Base-by-base conservation (phyloP, 1,140 invertebrate genomes). In the Mercenaria mercenaria region DNA sequence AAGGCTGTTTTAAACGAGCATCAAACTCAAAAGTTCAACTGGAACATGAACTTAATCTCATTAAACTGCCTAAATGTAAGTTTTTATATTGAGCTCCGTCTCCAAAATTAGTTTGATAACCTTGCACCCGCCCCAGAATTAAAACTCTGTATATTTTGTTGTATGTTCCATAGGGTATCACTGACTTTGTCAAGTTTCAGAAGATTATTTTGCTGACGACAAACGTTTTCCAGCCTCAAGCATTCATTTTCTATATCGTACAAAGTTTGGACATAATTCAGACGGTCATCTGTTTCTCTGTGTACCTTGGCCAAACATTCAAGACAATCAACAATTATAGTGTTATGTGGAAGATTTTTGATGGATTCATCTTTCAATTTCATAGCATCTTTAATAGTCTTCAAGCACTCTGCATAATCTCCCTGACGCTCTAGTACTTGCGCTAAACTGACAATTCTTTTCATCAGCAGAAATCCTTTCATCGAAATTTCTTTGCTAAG, bases 401-500 rank as follows among this genome's bases (percentile, higher is more conserved):
- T 50, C n/a, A 61, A 8, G 26, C 43, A 37, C 15, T 3, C 50
- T 29, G 20, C 0, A n/a, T 29, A 76, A 15, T 32, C 10, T 1
- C 50, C 20, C 20, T 32, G 43, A 20, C 34, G 23, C 32, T 74
- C 43, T 72, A 50, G 20, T 11, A 59, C 50, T 43, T 89, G 34
- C 1, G 79, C 79, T 32, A 89, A 34, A 61, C 81, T 50, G 4
- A 89, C 32, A 20, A 89, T n/a, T 3, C 88, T 47, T 34, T 89
- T 59, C 50, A 83, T 72, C n/a, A 47, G 72, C 4, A 76, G 0
- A 23, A 39, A 43, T 43, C 64, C 37, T n/a, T 59, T 34, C 29
- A 15, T 10, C 0, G 15, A 29, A 26, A 81, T 37, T 8, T 72
- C 47, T 43, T 52, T 26, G 0, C 59, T 39, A 15, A 83, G 39